Evolutionary conservation across 2,113 vertebrate species (phyloP).

Genomic region (Pogona vitticeps): DNA sequence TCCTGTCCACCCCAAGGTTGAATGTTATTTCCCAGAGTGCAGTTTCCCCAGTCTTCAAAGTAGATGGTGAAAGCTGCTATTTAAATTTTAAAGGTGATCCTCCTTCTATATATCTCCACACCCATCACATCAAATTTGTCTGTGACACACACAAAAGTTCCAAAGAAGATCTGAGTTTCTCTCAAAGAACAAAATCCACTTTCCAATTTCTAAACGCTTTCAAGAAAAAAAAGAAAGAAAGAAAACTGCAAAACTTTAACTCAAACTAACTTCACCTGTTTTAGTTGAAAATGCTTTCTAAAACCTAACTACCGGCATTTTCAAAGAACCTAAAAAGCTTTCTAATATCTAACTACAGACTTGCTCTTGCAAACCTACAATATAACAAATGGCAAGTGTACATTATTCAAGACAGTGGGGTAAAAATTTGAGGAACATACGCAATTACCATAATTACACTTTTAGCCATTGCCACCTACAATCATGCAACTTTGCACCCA

Average conservation of each 20-base stretch:
- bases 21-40: background rate
- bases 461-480: background rate
- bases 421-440: background rate
- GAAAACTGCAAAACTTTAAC: background rate
- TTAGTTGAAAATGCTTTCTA: slow-evolving; percentile 4
- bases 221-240: background rate
- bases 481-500: background rate
- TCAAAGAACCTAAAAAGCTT: slow-evolving; percentile 22
- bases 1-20: background rate
- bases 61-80: background rate
- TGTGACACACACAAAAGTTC: background rate
- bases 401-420: slow-evolving; percentile 12
- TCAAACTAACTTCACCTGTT: slow-evolving; percentile 20
- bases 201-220: background rate
- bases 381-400: slow-evolving; percentile 15
- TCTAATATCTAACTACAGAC: slow-evolving; percentile 16
- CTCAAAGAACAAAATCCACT: background rate
- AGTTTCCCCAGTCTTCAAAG: background rate
- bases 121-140: background rate
- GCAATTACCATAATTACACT: slow-evolving; percentile 21
- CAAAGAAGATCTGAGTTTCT: background rate
- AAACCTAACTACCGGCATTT: slow-evolving; percentile 5
- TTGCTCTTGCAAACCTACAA: slow-evolving; percentile 16
- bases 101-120: background rate
- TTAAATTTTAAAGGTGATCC: background rate